These are phyloP conservation scores for Hedychridium roseum DNA, from an alignment of 2,888 invertebrate species.

Conservation along the genomic window DNA sequence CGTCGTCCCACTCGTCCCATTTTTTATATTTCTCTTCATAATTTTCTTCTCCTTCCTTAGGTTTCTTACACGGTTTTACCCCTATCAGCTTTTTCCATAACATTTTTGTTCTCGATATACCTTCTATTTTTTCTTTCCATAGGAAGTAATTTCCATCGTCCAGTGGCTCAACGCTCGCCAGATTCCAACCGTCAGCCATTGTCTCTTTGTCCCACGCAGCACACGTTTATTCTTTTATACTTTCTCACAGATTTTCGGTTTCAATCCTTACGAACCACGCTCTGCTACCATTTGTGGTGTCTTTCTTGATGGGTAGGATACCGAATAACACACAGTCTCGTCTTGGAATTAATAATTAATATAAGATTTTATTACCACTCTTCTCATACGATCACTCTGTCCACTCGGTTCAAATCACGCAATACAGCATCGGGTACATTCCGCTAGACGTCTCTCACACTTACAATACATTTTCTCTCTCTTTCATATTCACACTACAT, in stretches of 20 bases:
- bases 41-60: neutral
- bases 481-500: too few relatives aligned
- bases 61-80: neutral
- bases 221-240: neutral
- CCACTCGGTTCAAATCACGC: too few relatives aligned
- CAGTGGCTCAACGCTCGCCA: neutral
- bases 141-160: conserved; percentile 15
- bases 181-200: conserved; percentile 17
- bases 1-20: conserved; percentile 14
- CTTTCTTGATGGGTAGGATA: too few relatives aligned
- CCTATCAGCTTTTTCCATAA: conserved; percentile 15
- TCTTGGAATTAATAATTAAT: too few relatives aligned
- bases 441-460: too few relatives aligned
- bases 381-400: too few relatives aligned
- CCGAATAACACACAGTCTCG: too few relatives aligned
- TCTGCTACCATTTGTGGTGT: conserved; percentile 1
- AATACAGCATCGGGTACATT: too few relatives aligned
- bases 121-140: conserved; percentile 7
- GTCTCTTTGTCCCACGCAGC: neutral
- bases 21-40: neutral
- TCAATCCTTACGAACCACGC: neutral
- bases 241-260: neutral
- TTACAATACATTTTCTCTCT: too few relatives aligned
- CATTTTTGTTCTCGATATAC: conserved; percentile 7
- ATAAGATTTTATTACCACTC: too few relatives aligned